These are phyloP conservation scores for Onthophagus sagittarius DNA, from an alignment of 2,888 invertebrate species.

Conservation along the genomic window DNA sequence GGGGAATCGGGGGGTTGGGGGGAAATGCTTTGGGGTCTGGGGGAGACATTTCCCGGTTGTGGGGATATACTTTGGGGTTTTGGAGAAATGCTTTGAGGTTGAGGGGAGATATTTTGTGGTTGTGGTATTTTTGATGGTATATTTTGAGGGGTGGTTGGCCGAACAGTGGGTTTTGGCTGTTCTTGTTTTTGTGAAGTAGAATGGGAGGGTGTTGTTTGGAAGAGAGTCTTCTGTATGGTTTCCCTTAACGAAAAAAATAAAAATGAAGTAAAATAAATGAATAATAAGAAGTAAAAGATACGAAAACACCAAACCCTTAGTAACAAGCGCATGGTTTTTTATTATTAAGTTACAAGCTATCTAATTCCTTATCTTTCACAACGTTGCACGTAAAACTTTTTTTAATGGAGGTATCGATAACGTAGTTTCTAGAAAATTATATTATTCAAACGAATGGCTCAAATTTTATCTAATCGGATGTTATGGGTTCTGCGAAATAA, in stretches of 20 bases:
- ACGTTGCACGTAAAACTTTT: too few relatives aligned
- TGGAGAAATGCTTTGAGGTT: not conserved
- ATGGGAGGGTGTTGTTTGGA: not conserved
- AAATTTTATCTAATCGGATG: too few relatives aligned
- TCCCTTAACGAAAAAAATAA: not conserved
- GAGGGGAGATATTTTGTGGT: not conserved
- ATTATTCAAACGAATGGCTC: too few relatives aligned
- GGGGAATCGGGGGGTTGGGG: not conserved
- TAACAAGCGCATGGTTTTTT: not conserved
- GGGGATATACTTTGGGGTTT: not conserved
- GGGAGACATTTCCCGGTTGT: not conserved
- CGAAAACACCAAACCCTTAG: not conserved
- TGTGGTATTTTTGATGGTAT: not conserved
- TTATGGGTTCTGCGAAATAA: too few relatives aligned
- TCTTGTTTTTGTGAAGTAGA: not conserved
- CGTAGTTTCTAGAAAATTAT: too few relatives aligned
- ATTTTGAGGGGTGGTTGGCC: not conserved
- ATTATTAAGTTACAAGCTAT: too few relatives aligned
- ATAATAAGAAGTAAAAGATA: not conserved
- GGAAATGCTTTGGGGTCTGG: not conserved
- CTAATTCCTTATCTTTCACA: too few relatives aligned
- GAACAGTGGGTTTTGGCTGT: not conserved
- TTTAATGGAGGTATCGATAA: too few relatives aligned
- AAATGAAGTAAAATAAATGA: not conserved
- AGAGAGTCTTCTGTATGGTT: not conserved